These are phyloP conservation scores for Eurois occulta DNA, from an alignment of 2,888 invertebrate genomes.

Conservation along the genomic window DNA sequence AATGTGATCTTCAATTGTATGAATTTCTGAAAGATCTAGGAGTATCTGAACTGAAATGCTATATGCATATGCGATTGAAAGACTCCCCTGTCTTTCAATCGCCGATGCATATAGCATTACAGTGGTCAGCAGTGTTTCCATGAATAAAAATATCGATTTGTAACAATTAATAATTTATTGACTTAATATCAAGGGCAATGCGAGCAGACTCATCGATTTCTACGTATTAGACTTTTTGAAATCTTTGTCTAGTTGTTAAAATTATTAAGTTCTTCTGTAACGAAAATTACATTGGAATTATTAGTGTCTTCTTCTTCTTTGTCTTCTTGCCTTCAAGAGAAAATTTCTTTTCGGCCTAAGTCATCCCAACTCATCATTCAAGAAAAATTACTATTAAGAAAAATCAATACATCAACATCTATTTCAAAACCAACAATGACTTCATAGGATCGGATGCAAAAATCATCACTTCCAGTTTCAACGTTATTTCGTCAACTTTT, in stretches of 20 bases:
- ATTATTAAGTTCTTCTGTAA: not conserved
- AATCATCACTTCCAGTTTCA: slow-evolving; percentile 47
- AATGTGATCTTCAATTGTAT: not conserved
- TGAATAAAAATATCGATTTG: slow-evolving; percentile 43
- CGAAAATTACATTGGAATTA: not conserved
- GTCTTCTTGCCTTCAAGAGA: not conserved
- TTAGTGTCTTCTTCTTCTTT: not conserved
- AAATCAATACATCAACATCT: slow-evolving; percentile 19
- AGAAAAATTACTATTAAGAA: not conserved
- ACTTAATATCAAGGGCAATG: slow-evolving; percentile 43
- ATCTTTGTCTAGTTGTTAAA: slow-evolving; percentile 1
- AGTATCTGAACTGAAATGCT: not conserved
- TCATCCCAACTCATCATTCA: not conserved
- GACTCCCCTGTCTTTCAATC: too few relatives aligned
- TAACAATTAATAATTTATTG: slow-evolving; percentile 21
- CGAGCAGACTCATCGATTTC: slow-evolving; percentile 31
- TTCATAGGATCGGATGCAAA: slow-evolving; percentile 52
- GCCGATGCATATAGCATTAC: too few relatives aligned
- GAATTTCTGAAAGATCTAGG: not conserved
- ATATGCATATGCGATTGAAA: not conserved
- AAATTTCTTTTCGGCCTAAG: not conserved
- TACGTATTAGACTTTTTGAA: slow-evolving; percentile 6
- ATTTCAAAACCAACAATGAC: slow-evolving; percentile 49
- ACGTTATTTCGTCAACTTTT: slow-evolving; percentile 49
- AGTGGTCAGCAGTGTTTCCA: not conserved